Conservation (phyloP, 2,888 invertebrate species). For the Cephonodes hylas region DNA sequence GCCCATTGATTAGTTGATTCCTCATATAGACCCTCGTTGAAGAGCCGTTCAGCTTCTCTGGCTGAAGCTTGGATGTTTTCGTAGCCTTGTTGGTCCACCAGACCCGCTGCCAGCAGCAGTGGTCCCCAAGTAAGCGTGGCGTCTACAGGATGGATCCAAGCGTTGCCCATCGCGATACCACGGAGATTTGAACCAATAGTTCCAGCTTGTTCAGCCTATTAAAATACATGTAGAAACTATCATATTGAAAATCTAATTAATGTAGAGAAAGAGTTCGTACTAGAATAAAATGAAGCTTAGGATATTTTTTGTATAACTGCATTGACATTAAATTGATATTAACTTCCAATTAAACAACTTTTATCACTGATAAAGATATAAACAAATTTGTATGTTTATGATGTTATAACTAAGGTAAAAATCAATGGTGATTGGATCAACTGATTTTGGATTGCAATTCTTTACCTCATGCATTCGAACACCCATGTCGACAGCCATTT, state of each 20-base stretch:
- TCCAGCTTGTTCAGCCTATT: slow-evolving; percentile 82
- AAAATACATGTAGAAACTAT: neutral
- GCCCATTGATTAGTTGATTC: slow-evolving; percentile 85
- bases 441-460: neutral
- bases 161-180: slow-evolving; percentile 92
- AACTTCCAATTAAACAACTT: too few relatives aligned
- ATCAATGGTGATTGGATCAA: too few relatives aligned
- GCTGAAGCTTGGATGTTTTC: slow-evolving; percentile 81
- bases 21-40: slow-evolving; percentile 80
- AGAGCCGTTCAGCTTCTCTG: slow-evolving; percentile 74
- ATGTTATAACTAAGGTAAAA: too few relatives aligned
- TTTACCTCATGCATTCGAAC: slow-evolving; percentile 79
- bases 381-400: too few relatives aligned
- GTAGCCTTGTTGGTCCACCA: slow-evolving; percentile 86
- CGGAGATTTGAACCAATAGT: slow-evolving; percentile 85
- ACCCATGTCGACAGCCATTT: slow-evolving; percentile 94
- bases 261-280: too few relatives aligned
- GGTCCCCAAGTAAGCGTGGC: slow-evolving; percentile 92
- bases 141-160: slow-evolving; percentile 95
- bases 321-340: too few relatives aligned
- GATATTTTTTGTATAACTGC: too few relatives aligned
- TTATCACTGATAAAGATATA: neutral
- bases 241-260: too few relatives aligned
- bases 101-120: slow-evolving; percentile 86
- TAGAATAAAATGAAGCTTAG: too few relatives aligned